These are phyloP conservation scores for Euura saliciscinereae DNA, from an alignment of 1,140 invertebrate genomes.

Conservation along the genomic window DNA sequence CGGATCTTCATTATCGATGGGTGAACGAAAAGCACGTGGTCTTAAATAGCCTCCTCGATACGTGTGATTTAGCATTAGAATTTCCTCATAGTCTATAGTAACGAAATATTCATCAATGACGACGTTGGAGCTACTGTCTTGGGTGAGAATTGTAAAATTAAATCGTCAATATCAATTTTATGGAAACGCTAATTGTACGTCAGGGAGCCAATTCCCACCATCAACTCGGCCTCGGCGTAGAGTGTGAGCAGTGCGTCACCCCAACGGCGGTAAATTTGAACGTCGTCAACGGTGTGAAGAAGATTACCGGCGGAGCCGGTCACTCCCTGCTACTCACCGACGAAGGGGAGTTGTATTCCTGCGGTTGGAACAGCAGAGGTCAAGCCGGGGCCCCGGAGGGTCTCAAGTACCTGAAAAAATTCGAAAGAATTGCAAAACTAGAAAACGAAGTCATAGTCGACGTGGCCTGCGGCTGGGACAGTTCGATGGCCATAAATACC, in stretches of 20 bases:
- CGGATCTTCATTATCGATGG: too few relatives aligned
- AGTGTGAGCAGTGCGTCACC: slow-evolving; percentile 69
- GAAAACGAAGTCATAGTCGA: slow-evolving; percentile 58
- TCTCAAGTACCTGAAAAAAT: slow-evolving; percentile 33
- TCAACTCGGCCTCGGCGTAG: slow-evolving; percentile 73
- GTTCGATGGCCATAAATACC: slow-evolving; percentile 69
- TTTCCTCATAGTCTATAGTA: too few relatives aligned
- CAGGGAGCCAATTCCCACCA: slow-evolving; percentile 88
- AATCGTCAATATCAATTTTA: neutral
- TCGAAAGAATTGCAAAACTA: slow-evolving; percentile 34
- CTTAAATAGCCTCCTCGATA: too few relatives aligned
- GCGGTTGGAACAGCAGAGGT: slow-evolving; percentile 86
- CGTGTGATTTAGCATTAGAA: too few relatives aligned
- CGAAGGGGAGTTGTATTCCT: slow-evolving; percentile 75
- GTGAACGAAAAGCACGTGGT: too few relatives aligned
- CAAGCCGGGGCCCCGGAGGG: slow-evolving; percentile 70
- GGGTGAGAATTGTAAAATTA: slow-evolving; percentile 21
- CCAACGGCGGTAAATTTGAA: slow-evolving; percentile 62
- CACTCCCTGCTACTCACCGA: slow-evolving; percentile 74
- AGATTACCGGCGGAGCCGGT: slow-evolving; percentile 77
- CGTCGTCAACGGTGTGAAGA: slow-evolving; percentile 52
- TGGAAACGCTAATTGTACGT: slow-evolving; percentile 22
- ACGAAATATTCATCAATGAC: slow-evolving; percentile 8
- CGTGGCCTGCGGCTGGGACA: slow-evolving; percentile 76
- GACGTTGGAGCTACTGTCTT: slow-evolving; percentile 21